Percentiles rank a stretch among this genome's conserved stretches.
Evolutionary conservation across 2,797 vertebrate genomes (phyloP).

Genomic region (Todus mexicanus): DNA sequence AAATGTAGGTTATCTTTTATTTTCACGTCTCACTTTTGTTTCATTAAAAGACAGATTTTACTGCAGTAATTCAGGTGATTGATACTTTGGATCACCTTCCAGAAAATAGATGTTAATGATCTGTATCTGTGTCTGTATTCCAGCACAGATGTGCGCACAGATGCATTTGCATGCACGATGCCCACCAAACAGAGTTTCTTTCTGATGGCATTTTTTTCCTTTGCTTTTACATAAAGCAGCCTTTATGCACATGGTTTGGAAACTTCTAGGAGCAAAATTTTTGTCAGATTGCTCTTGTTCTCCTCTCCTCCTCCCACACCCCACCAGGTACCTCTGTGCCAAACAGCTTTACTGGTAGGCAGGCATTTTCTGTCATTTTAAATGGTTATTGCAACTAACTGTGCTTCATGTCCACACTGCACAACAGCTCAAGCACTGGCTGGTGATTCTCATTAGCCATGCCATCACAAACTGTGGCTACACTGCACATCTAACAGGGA

Average conservation of each 20-base stretch:
- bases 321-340: not conserved
- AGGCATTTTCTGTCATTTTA: not conserved
- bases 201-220: not conserved
- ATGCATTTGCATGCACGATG: conserved; percentile 47
- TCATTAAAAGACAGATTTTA: conserved; percentile 70
- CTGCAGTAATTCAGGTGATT: conserved; percentile 71
- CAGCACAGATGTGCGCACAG: conserved; percentile 40
- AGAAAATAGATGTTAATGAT: conserved; percentile 75
- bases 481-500: not conserved
- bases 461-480: not conserved
- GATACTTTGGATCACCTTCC: conserved; percentile 70
- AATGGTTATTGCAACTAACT: not conserved
- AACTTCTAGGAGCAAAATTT: not conserved
- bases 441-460: accelerated
- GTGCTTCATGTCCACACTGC: not conserved
- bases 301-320: not conserved
- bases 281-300: not conserved
- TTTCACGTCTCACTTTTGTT: conserved; percentile 74
- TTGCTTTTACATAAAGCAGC: not conserved
- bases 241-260: not conserved
- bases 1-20: conserved; percentile 75
- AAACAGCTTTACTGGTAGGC: not conserved
- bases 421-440: not conserved
- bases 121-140: conserved; percentile 41
- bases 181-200: not conserved